A percentile compares a stretch with the other conserved stretches of the same genome.
Conservation (phyloP, 2,113 vertebrate genomes). For the Atrichornis clamosus region DNA sequence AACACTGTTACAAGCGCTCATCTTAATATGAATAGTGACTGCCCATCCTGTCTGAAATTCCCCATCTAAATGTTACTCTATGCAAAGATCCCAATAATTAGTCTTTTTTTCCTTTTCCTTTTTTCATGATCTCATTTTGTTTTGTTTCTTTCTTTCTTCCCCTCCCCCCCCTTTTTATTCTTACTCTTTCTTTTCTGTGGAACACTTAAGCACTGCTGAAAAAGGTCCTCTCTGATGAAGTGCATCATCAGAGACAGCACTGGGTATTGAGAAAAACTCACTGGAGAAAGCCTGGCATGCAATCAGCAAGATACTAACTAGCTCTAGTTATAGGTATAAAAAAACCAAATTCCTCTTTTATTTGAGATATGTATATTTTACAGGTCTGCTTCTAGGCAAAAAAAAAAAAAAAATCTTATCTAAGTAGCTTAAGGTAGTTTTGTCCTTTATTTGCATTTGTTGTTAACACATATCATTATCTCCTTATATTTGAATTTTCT, state of each 20-base stretch:
- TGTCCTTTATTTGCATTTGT: background rate
- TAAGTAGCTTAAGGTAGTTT: background rate
- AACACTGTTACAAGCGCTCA: background rate
- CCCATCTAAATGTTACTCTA: too few species aligned
- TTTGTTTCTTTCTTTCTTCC: too few species aligned
- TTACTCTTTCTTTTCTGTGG: background rate
- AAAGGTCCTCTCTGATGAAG: background rate
- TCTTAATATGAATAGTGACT: background rate
- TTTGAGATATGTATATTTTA: background rate
- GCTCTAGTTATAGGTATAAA: background rate
- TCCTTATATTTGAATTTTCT: background rate
- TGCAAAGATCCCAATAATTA: background rate
- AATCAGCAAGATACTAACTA: background rate
- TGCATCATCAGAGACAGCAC: background rate
- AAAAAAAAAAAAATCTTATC: background rate
- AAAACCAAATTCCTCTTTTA: background rate
- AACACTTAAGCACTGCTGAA: background rate
- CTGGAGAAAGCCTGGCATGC: background rate
- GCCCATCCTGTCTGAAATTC: background rate
- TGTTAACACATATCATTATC: background rate
- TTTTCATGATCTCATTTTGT: accelerated
- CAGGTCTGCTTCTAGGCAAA: background rate
- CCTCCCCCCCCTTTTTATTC: too few species aligned
- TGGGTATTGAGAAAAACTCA: background rate
- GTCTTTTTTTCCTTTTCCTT: background rate